Base-by-base conservation (phyloP, 2,113 vertebrate genomes). In the Carassius carassius region DNA sequence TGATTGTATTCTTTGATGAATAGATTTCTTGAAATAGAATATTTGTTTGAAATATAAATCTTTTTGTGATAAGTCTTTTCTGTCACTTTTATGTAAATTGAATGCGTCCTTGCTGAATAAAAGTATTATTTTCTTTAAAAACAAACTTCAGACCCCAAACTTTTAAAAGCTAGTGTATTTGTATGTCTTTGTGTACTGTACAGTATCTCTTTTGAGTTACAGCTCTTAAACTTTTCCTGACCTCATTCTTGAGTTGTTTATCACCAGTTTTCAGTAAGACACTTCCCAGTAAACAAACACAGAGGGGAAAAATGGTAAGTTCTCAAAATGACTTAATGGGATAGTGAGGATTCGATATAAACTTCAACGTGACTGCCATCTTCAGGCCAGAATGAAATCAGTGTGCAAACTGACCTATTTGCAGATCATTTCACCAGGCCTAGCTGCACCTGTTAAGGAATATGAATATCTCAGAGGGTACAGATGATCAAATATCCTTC, bases 301-400 rank as follows among this genome's bases (percentile, higher is more conserved):
- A 47, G 60, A 25, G 9, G 21, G 63, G 29, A 14, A 54, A 21
- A 84, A 78, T 58, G 6, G 35, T 47, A 37, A 78, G 41, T 78
- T 72, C 44, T 69, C 37, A 56, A 32, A 78, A 23, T 32, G 16
- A n/a, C 25, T 60, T 3, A 29, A 37, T 49, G 49, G 9, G 37
- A 72, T 76, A 70, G 44, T 29, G 8, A 60, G n/a, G 32, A 73
- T 11, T 37, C 12, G 41, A 19, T 23, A 62, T n/a, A 81, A 65
- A 65, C 58, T 16, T 74, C n/a, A 25, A 49, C 72, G 32, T 80
- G 25, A 70, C 67, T 80, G 76, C 86, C 84, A 80, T 78, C 88
- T 89, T 19, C 63, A 81, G 84, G 54, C 51, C 72, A 13, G 32
- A 81, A 37, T 82, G 8, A 79, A 37, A 21, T 25, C 75, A 3